Conservation (phyloP, 1,140 invertebrate genomes). For the Drosophila subobscura region DNA sequence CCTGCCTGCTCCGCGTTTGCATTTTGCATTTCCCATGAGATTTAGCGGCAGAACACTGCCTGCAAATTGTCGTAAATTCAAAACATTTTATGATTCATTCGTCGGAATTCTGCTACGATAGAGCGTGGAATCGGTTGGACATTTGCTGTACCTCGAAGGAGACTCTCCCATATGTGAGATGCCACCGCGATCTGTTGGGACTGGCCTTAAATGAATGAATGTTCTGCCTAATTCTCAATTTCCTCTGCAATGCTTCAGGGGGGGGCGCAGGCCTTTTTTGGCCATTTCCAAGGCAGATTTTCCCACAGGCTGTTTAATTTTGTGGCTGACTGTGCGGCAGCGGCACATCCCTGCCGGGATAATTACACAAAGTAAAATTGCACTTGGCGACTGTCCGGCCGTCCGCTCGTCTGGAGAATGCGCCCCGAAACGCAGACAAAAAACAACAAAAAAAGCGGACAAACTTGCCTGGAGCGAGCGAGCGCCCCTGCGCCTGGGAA, state of each 20-base stretch:
- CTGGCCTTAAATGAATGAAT: too few species aligned
- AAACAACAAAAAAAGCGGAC: constrained; percentile 37
- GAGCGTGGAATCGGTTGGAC: neutral
- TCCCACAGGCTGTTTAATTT: constrained; percentile 9
- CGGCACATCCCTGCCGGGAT: constrained; percentile 14
- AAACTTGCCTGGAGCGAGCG: constrained; percentile 40
- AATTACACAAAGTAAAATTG: constrained; percentile 43
- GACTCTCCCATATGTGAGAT: too few species aligned
- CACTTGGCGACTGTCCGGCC: constrained; percentile 37
- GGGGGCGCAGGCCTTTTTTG: too few species aligned
- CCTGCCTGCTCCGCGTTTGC: too few species aligned
- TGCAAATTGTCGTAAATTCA: constrained; percentile 3
- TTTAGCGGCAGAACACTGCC: constrained; percentile 13
- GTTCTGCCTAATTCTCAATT: too few species aligned
- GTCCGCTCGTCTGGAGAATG: neutral
- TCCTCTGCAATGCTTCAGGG: too few species aligned
- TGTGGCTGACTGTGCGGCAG: neutral
- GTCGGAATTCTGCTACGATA: too few species aligned
- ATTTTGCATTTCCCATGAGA: constrained; percentile 1
- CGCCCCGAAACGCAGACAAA: constrained; percentile 9
- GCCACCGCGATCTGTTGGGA: too few species aligned
- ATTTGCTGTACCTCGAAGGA: too few species aligned
- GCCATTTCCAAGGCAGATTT: too few species aligned
- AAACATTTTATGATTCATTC: neutral
- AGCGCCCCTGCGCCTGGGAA: neutral